Evolutionary conservation across 2,797 vertebrate genomes (phyloP).

Genomic region (Garrulus glandarius): DNA sequence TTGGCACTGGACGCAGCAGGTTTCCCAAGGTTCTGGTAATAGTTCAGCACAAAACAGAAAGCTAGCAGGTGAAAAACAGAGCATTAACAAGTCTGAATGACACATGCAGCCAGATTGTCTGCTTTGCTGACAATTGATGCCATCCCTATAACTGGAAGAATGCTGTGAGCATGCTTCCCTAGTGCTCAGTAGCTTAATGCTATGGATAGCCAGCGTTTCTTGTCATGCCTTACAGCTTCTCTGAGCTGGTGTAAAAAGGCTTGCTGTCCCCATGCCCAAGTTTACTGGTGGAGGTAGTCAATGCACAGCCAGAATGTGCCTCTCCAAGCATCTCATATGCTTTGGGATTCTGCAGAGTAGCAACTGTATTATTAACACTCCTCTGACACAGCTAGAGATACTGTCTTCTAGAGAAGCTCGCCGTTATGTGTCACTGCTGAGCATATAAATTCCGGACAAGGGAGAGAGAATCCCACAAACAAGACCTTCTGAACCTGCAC

Average conservation of each 20-base stretch:
- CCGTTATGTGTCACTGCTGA: background rate
- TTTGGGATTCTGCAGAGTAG: background rate
- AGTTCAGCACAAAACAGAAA: background rate
- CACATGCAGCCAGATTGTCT: conserved; percentile 49
- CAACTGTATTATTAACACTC: background rate
- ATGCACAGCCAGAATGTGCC: background rate
- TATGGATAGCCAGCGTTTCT: background rate
- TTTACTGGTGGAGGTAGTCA: background rate
- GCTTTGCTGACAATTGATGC: conserved; percentile 47
- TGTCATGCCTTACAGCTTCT: background rate
- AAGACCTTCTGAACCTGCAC: background rate
- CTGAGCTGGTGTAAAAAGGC: background rate
- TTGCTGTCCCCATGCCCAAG: background rate
- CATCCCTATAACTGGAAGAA: conserved; percentile 26
- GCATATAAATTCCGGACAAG: background rate
- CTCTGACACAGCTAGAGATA: background rate
- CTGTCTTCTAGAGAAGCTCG: background rate
- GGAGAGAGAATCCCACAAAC: background rate
- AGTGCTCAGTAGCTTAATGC: background rate
- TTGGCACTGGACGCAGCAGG: background rate
- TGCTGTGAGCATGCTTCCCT: background rate
- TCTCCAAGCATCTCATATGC: background rate
- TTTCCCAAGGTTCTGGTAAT: conserved; percentile 10
- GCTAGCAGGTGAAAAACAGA: background rate
- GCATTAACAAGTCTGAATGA: conserved; percentile 41